Percentiles rank a stretch among this genome's conserved stretches.
phyloP scores from a whole-genome alignment of 2,113 vertebrate species.

The Struthidea cinerea region DNA sequence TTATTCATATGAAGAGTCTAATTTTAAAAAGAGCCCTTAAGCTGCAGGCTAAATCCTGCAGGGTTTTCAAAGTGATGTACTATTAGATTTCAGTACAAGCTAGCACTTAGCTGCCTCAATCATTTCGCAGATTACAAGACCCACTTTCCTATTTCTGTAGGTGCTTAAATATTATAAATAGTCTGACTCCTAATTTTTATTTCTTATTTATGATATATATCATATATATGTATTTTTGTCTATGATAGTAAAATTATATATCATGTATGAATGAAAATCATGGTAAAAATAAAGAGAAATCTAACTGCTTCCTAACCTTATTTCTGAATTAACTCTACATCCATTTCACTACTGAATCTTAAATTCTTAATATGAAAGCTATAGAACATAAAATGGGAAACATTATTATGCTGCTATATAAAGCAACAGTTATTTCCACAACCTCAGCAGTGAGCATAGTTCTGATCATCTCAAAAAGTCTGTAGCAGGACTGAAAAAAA shows the following conservation, averaged over 20 bases:
- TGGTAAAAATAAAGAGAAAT: not conserved
- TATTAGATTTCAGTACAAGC: not conserved
- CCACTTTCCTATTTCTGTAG: not conserved
- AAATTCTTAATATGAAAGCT: not conserved
- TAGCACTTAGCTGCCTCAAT: not conserved
- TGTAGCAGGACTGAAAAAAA: not conserved
- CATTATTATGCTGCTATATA: not conserved
- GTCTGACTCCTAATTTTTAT: not conserved
- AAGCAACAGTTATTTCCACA: not conserved
- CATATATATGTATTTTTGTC: not conserved
- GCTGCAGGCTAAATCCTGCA: not conserved
- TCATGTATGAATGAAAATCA: not conserved
- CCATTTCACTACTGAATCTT: not conserved
- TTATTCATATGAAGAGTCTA: not conserved
- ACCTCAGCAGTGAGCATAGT: not conserved
- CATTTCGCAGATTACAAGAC: not conserved
- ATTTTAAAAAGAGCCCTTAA: not conserved
- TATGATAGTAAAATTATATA: not conserved
- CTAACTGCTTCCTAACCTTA: not conserved
- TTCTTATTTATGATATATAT: not conserved
- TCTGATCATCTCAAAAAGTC: not conserved
- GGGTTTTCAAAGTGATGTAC: not conserved
- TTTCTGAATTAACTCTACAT: not conserved
- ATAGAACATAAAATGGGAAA: not conserved
- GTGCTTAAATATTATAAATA: not conserved